Evolutionary conservation across 2,888 invertebrate genomes (phyloP).

Genomic region (Limnephilus marmoratus): DNA sequence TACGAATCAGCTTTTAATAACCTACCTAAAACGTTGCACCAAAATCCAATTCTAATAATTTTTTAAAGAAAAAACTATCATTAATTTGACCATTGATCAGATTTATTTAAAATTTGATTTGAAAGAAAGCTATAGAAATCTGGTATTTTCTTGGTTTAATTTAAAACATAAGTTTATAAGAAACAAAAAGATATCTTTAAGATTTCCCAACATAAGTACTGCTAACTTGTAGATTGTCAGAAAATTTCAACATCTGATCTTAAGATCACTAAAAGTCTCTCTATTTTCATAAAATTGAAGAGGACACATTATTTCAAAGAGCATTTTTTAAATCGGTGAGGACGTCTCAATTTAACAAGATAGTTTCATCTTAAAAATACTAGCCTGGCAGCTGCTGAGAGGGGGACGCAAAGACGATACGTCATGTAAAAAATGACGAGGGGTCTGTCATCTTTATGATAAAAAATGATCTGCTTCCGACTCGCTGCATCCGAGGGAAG

Average conservation of each 20-base stretch:
- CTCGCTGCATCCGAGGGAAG: neutral
- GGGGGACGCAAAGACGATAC: constrained; percentile 51
- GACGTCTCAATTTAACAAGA: constrained; percentile 18
- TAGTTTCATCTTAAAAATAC: constrained; percentile 58
- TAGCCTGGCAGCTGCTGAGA: constrained; percentile 24
- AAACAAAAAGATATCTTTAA: neutral
- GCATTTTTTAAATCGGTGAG: neutral
- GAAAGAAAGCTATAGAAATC: neutral
- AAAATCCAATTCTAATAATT: neutral
- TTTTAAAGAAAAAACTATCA: neutral
- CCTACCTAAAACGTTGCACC: neutral
- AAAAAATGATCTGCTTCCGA: constrained; percentile 65
- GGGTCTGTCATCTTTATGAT: constrained; percentile 63
- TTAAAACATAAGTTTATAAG: neutral
- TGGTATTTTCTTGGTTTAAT: neutral
- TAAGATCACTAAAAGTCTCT: neutral
- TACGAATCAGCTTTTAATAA: neutral
- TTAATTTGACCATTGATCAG: neutral
- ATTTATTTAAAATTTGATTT: neutral
- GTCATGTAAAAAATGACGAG: constrained; percentile 61
- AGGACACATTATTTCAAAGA: neutral
- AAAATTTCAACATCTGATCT: neutral
- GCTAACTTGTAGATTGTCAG: neutral
- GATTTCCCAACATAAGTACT: no score
- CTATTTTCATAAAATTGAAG: neutral